Evolutionary conservation across 2,113 vertebrate species (phyloP).

Genomic region (Cromileptes altivelis): DNA sequence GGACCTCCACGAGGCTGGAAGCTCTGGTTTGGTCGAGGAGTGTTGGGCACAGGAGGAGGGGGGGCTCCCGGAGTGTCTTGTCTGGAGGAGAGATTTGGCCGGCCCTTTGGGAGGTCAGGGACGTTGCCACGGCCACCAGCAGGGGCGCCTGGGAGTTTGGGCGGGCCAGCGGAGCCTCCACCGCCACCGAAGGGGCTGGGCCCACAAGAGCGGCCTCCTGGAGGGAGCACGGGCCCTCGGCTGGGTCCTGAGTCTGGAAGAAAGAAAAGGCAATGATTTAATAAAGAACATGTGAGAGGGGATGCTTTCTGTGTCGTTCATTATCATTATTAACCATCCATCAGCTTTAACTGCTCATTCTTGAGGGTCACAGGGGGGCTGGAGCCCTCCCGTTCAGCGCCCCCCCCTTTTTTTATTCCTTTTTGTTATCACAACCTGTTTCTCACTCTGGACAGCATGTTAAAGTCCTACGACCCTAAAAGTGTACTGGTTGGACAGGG

Average conservation of each 20-base stretch:
- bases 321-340: background rate
- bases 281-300: no score
- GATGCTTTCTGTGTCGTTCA: background rate
- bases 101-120: slow-evolving; percentile 85
- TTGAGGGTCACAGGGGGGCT: background rate
- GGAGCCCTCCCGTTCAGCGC: no score
- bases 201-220: slow-evolving; percentile 86
- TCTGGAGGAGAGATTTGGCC: slow-evolving; percentile 83
- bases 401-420: no score
- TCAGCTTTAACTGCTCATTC: background rate
- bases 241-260: slow-evolving; percentile 86
- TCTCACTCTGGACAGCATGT: no score
- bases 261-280: background rate
- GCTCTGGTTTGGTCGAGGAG: slow-evolving; percentile 86
- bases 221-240: slow-evolving; percentile 89
- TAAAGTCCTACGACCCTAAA: no score
- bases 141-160: slow-evolving; percentile 81
- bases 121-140: slow-evolving; percentile 69
- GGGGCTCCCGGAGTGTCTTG: slow-evolving; percentile 82
- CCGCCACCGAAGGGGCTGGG: slow-evolving; percentile 85
- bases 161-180: slow-evolving; percentile 63
- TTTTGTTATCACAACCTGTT: no score
- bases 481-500: no score
- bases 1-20: slow-evolving; percentile 82
- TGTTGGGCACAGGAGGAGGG: slow-evolving; percentile 90